Conservation (phyloP, 2,797 vertebrate species). For the Xenentodon cancila region DNA sequence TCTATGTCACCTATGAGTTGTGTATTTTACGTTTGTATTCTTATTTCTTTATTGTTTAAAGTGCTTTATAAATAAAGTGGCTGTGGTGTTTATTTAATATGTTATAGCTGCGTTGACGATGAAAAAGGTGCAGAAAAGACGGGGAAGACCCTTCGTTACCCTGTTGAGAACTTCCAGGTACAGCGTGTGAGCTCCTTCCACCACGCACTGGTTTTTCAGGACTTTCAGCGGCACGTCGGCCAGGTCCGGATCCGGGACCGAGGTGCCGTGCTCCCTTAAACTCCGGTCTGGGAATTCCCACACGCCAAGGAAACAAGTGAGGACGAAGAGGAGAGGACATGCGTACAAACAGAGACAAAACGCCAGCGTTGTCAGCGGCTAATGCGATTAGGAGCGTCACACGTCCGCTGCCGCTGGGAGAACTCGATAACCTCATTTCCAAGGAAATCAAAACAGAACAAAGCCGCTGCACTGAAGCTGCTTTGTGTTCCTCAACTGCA, state of each 20-base stretch:
- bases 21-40: too few species aligned
- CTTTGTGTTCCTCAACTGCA: background rate
- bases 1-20: too few species aligned
- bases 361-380: conserved; percentile 5
- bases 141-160: conserved; percentile 72
- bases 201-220: conserved; percentile 90
- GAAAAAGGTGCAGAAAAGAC: background rate
- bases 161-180: conserved; percentile 91
- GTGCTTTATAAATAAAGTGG: too few species aligned
- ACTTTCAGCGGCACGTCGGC: conserved; percentile 84
- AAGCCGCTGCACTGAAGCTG: conserved; percentile 7
- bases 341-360: conserved; percentile 3
- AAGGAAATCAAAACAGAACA: conserved; percentile 1
- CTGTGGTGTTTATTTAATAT: too few species aligned
- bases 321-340: conserved; percentile 4
- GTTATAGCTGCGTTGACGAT: too few species aligned
- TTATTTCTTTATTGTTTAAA: too few species aligned
- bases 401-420: background rate
- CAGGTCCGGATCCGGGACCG: conserved; percentile 81
- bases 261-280: conserved; percentile 75
- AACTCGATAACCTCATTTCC: background rate
- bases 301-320: conserved; percentile 5
- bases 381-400: conserved; percentile 34
- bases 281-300: conserved; percentile 72
- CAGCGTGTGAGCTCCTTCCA: conserved; percentile 88